A percentile compares a stretch with the other conserved stretches of the same genome.
phyloP scores from a whole-genome alignment of 2,113 vertebrate species.

The Chamaea fasciata region DNA sequence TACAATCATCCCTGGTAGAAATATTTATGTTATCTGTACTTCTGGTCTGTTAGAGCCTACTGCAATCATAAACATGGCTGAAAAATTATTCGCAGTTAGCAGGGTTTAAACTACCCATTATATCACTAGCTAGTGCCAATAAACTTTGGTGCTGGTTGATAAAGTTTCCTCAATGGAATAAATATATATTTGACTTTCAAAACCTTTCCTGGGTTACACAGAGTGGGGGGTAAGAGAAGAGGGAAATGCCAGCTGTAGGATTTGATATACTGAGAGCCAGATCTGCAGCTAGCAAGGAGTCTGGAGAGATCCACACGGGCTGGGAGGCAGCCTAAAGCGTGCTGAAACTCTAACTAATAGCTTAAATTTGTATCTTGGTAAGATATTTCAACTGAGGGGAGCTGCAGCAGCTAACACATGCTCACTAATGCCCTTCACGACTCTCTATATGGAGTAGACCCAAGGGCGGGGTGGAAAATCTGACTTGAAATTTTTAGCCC shows the following conservation, averaged over 20 bases:
- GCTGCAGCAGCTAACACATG: not conserved
- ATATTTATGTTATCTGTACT: slow-evolving; percentile 81
- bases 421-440: not conserved
- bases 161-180: slow-evolving; percentile 76
- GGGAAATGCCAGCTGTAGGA: not conserved
- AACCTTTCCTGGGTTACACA: slow-evolving; percentile 62
- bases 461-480: not conserved
- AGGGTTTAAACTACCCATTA: slow-evolving; percentile 80
- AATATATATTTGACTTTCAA: slow-evolving; percentile 77
- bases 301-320: not conserved
- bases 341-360: not conserved
- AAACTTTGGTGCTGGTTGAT: slow-evolving; percentile 76
- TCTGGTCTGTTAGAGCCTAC: slow-evolving; percentile 71
- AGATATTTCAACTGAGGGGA: not conserved
- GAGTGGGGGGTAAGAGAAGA: slow-evolving; percentile 11
- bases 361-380: not conserved
- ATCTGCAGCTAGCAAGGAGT: not conserved
- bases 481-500: not conserved
- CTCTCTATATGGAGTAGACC: not conserved
- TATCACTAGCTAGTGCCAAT: slow-evolving; percentile 75
- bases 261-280: not conserved
- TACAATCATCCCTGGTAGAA: slow-evolving; percentile 71
- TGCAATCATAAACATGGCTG: slow-evolving; percentile 73
- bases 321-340: not conserved
- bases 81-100: slow-evolving; percentile 82